Evolutionary conservation across 2,888 invertebrate species (phyloP).

Genomic region (Lycophotia porphyrea): DNA sequence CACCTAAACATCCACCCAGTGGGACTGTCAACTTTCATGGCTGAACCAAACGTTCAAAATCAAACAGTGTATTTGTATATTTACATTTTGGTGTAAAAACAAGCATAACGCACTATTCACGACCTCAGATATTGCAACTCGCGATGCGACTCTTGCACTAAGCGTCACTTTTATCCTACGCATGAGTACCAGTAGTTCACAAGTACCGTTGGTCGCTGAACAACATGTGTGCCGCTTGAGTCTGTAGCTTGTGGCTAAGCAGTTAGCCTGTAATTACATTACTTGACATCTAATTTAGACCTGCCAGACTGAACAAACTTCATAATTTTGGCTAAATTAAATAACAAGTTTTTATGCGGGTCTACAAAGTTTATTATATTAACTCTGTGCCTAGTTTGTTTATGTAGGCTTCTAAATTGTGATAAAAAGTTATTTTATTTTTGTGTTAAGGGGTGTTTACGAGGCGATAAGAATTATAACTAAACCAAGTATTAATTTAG

Average conservation of each 20-base stretch:
- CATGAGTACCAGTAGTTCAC: not conserved
- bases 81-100: not conserved
- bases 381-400: conserved; percentile 16
- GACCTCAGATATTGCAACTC: not conserved
- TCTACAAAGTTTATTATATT: conserved; percentile 32
- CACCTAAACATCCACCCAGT: not conserved
- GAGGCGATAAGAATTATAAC: not conserved
- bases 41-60: not conserved
- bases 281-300: conserved; percentile 35
- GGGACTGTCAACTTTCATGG: not conserved
- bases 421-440: conserved; percentile 4
- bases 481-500: not conserved
- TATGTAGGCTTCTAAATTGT: conserved; percentile 18
- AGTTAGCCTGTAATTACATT: conserved; percentile 33
- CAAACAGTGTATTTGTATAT: not conserved
- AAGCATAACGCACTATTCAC: not conserved
- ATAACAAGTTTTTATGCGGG: conserved; percentile 34
- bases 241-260: not conserved
- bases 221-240: not conserved
- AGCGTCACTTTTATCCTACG: not conserved
- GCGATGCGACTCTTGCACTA: not conserved
- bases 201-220: not conserved
- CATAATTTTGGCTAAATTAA: conserved; percentile 46
- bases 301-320: conserved; percentile 11
- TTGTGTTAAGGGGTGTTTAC: not conserved